phyloP scores from a whole-genome alignment of 2,888 invertebrate genomes.

The Subacronicta megacephala region DNA sequence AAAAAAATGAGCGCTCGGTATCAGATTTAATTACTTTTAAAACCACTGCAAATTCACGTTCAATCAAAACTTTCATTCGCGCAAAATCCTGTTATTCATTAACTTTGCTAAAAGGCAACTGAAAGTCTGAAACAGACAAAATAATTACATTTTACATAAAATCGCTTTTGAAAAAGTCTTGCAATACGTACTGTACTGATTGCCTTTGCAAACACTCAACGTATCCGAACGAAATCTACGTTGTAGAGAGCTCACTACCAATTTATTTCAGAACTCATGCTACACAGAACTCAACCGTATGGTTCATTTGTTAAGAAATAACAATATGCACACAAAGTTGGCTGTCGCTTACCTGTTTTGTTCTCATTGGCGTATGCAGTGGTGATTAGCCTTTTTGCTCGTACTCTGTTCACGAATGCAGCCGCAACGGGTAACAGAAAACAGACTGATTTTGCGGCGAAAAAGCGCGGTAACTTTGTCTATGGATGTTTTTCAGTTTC shows the following conservation, averaged over 20 bases:
- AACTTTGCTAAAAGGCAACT: constrained; percentile 26
- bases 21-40: neutral
- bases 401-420: constrained; percentile 49
- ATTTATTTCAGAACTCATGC: constrained; percentile 24
- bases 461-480: constrained; percentile 50
- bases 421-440: constrained; percentile 59
- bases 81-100: constrained; percentile 33
- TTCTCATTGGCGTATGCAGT: constrained; percentile 55
- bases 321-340: constrained; percentile 20
- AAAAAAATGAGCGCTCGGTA: no score
- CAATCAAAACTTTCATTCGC: constrained; percentile 35
- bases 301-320: neutral
- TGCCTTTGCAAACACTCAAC: constrained; percentile 62
- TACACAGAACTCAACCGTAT: constrained; percentile 31
- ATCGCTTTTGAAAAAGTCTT: constrained; percentile 46
- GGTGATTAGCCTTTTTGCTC: constrained; percentile 65
- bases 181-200: constrained; percentile 61
- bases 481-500: constrained; percentile 19
- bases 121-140: constrained; percentile 40
- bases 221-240: constrained; percentile 61
- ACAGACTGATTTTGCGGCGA: constrained; percentile 54
- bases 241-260: constrained; percentile 40
- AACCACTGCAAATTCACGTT: constrained; percentile 11
- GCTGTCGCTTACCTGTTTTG: constrained; percentile 53
- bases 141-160: constrained; percentile 53